phyloP scores from a whole-genome alignment of 2,113 vertebrate genomes.

The Chaetodon auriga region DNA sequence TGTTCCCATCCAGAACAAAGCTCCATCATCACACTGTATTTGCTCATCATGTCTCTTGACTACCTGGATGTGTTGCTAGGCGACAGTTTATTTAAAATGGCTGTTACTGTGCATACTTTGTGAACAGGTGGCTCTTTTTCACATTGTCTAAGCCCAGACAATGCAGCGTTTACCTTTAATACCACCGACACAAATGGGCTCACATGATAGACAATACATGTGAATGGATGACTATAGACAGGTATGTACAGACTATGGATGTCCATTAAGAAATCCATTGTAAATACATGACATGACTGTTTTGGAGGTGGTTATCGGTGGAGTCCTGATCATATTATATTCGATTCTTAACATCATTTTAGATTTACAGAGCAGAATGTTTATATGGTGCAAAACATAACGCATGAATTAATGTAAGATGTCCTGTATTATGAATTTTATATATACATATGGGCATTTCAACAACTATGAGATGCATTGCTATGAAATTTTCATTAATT shows the following conservation, averaged over 20 bases:
- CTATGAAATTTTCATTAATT: background rate
- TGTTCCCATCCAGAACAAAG: slow-evolving; percentile 10
- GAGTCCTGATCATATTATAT: background rate
- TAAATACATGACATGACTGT: background rate
- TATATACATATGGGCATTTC: background rate
- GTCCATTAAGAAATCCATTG: no score
- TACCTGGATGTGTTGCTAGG: slow-evolving; percentile 67
- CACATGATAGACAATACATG: background rate
- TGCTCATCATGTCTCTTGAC: slow-evolving; percentile 25
- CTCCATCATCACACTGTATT: slow-evolving; percentile 27
- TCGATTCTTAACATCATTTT: background rate
- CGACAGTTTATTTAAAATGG: slow-evolving; percentile 54
- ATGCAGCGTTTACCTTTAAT: background rate
- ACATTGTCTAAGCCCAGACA: background rate
- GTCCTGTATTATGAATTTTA: background rate
- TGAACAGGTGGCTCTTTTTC: slow-evolving; percentile 25
- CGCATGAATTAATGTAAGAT: background rate
- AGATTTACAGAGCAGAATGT: background rate
- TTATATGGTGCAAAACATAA: background rate
- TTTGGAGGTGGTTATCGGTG: background rate
- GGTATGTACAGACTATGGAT: no score
- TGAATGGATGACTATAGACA: no score
- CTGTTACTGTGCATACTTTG: slow-evolving; percentile 7
- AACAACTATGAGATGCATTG: background rate
- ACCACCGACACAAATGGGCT: background rate